Percentiles rank a stretch among this genome's conserved stretches.
Conservation (phyloP, 2,888 invertebrate genomes). For the Volucella bombylans region DNA sequence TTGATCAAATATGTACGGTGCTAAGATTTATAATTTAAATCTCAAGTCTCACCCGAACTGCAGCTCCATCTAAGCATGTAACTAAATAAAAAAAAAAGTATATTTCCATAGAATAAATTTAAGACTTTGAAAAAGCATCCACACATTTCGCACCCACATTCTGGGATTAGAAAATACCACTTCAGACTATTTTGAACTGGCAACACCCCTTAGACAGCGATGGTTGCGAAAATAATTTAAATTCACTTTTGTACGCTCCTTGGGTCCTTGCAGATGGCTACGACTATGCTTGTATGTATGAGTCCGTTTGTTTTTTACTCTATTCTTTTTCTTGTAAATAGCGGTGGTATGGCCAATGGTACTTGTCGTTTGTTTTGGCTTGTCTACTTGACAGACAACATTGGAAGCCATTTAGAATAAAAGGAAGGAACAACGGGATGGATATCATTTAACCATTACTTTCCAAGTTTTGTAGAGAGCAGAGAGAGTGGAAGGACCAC, state of each 20-base stretch:
- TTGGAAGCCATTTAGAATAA: slow-evolving; percentile 52
- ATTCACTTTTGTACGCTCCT: slow-evolving; percentile 65
- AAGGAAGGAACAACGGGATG: slow-evolving; percentile 9
- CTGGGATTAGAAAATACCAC: no score
- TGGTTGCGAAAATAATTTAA: slow-evolving; percentile 68
- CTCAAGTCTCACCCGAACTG: no score
- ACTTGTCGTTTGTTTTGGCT: slow-evolving; percentile 63
- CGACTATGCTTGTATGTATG: slow-evolving; percentile 6
- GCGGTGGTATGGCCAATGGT: slow-evolving; percentile 12
- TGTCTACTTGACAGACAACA: slow-evolving; percentile 72
- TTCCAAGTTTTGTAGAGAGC: slow-evolving; percentile 3
- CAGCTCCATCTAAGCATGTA: no score
- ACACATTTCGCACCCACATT: no score
- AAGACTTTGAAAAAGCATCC: no score
- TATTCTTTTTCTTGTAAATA: slow-evolving; percentile 10
- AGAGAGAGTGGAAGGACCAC: background rate
- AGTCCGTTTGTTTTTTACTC: slow-evolving; percentile 2
- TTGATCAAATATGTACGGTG: no score
- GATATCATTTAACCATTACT: slow-evolving; percentile 54
- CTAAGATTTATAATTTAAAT: no score
- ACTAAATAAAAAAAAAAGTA: no score
- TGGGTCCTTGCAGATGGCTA: slow-evolving; percentile 25
- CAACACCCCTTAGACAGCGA: slow-evolving; percentile 39
- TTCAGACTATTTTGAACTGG: no score
- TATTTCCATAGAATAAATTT: no score